Conservation (phyloP, 2,797 vertebrate species). For the Myripristis murdjan region DNA sequence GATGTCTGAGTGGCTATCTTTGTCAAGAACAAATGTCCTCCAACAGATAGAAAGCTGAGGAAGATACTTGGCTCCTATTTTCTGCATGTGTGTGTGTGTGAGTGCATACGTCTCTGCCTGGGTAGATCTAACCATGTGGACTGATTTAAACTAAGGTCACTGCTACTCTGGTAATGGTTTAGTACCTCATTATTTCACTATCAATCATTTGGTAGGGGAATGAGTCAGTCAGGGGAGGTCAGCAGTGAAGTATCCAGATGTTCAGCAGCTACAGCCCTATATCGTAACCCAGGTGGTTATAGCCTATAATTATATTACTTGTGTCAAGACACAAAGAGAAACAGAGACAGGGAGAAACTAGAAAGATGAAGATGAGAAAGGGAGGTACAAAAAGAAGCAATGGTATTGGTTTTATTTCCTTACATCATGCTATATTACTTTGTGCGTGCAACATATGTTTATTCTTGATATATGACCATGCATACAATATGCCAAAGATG, state of each 20-base stretch:
- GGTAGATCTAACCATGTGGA: slow-evolving; percentile 20
- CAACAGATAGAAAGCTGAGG: not conserved
- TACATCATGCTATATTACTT: too few relatives aligned
- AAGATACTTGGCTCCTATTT: not conserved
- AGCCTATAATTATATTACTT: slow-evolving; percentile 25
- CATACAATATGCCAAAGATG: too few relatives aligned
- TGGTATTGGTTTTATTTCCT: too few relatives aligned
- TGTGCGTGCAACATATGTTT: too few relatives aligned
- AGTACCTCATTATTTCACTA: slow-evolving; percentile 58
- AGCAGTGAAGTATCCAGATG: slow-evolving; percentile 65
- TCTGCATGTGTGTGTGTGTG: slow-evolving; percentile 12
- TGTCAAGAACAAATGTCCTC: slow-evolving; percentile 12
- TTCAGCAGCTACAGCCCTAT: slow-evolving; percentile 40
- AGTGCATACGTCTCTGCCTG: slow-evolving; percentile 9
- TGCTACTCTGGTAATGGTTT: slow-evolving; percentile 17
- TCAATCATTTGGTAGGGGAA: slow-evolving; percentile 43
- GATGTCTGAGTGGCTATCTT: not conserved
- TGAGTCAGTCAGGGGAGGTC: slow-evolving; percentile 40
- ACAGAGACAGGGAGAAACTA: not conserved
- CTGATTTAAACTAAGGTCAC: slow-evolving; percentile 47
- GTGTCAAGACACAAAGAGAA: slow-evolving; percentile 31
- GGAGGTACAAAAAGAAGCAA: not conserved
- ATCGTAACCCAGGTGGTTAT: slow-evolving; percentile 26
- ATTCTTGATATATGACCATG: too few relatives aligned
- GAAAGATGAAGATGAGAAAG: slow-evolving; percentile 4